Base-by-base conservation (phyloP, 1,140 invertebrate species). In the Galleria mellonella region DNA sequence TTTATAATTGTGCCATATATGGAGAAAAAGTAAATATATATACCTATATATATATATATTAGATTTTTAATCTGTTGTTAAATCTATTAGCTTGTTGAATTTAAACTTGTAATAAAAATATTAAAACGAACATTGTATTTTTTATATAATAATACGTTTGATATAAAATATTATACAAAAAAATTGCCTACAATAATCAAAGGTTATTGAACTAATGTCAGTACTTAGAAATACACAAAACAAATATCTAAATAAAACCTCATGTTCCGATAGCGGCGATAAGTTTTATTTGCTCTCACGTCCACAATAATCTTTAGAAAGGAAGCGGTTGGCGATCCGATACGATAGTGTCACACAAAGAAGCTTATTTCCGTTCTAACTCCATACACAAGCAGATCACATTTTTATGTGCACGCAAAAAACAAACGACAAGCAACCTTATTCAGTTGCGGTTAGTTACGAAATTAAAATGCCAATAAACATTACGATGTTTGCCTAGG, bases 301-400 rank as follows among this genome's bases (percentile, higher is more conserved):
- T 72, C 69, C 66, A 73, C 68, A 75, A 79, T 77, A 77, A 81
- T 83, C 74, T 81, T 64, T 64, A 52, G 64, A 72, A 72, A 75
- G 73, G 75, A 81, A 77, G 68, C 77, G 66, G 68, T 79, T 77
- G 66, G 72, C 76, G 69, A 82, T 72, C 62, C 69, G 69, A 81
- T 75, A 69, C 69, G 73, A 82, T 79, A 81, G 68, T 83, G 75
- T 81, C 79, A 43, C 32, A 83, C 79, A 83, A 82, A 82, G 79
- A 63, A 79, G 70, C 77, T 83, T 83, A 82, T 83, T 83, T 83
- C 79, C 79, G 76, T 61, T 72, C 68, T 54, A 48, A 71, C 62
- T 72, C 54, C 57, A 72, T 72, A 72, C 76, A 75, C 55, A 56
- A 57, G 69, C 62, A 73, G 51, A 65, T 55, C 61, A 60, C 47